Base-by-base conservation (phyloP, 1,140 invertebrate species). In the Daktulosphaira vitifoliae region DNA sequence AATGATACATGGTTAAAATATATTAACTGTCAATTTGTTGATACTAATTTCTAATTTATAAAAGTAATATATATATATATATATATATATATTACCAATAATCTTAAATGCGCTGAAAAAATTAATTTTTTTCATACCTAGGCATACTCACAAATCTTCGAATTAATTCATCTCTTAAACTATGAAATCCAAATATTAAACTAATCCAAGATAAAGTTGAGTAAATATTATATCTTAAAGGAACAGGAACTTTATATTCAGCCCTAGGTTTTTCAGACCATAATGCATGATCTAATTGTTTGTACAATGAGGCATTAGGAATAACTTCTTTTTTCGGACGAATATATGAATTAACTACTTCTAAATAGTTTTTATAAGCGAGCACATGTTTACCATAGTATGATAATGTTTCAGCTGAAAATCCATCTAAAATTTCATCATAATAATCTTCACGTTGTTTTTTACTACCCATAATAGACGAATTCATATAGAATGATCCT, bases 401-500 rank as follows among this genome's bases (percentile, higher is more conserved):
- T 11, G 22, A 3, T 4, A 56, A 13, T 44, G 39, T 37, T 16
- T 56, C 53, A 6, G 9, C 13, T 25, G n/a, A 25, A 20, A 56
- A 25, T 25, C 26, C 8, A 18, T 56, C 8, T 16, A 15, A 16
- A 15, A 56, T 56, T 3, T 56, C 7, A 6, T 44, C 20, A 25
- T 9, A 56, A 56, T 42, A 20, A 26, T 11, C 26, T 7, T 2
- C 16, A 16, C 53, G 15, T 44, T 42, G 53, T 25, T 42, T 15
- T n/a, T n/a, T n/a, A 2, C 22, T 23, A 26, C 11, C 44, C 38
- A 56, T 42, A 22, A 56, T 56, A 9, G 38, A 42, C 2, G 53
- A 56, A 56, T 56, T 7, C 11, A 56, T 15, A 44, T 26, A 42
- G 44, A 56, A 56, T 0, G 38, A 44, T 13, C 53, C 53, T 56